A percentile compares a stretch with the other conserved stretches of the same genome.
Evolutionary conservation across 2,888 invertebrate genomes (phyloP).

Genomic region (Lithophane semibrunnea): DNA sequence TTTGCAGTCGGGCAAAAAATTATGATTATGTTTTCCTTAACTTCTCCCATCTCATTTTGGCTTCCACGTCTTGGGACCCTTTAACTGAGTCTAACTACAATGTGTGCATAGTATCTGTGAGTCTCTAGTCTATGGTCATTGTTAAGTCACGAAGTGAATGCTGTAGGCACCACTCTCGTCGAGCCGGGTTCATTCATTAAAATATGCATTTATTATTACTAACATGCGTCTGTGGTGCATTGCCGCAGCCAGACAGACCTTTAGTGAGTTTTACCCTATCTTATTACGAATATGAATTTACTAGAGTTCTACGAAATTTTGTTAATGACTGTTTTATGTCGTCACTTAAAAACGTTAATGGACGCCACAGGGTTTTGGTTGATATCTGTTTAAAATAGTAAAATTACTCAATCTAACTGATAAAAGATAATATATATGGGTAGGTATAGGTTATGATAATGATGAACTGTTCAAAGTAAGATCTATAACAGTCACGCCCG

Average conservation of each 20-base stretch:
- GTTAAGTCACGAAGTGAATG: conserved; percentile 83
- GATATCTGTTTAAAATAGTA: background rate
- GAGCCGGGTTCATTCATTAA: conserved; percentile 86
- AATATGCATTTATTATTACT: conserved; percentile 83
- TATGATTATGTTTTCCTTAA: background rate
- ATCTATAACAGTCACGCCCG: background rate
- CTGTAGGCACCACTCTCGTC: conserved; percentile 74
- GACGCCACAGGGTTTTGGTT: background rate
- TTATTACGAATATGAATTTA: conserved; percentile 25
- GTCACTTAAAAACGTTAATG: background rate
- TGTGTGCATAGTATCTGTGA: conserved; percentile 38
- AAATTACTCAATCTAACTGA: background rate
- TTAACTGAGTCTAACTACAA: background rate
- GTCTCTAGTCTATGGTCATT: conserved; percentile 76
- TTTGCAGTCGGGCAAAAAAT: background rate
- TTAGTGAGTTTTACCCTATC: conserved; percentile 39
- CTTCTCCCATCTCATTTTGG: background rate
- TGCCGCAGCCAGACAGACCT: conserved; percentile 60
- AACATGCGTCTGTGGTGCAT: conserved; percentile 72
- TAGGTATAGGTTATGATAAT: too few relatives aligned
- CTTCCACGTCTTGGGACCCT: background rate
- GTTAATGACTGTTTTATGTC: conserved; percentile 10
- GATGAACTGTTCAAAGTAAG: background rate
- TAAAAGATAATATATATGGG: background rate
- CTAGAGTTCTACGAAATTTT: conserved; percentile 11